Base-by-base conservation (phyloP, 2,113 vertebrate genomes). In the Hassar affinis region DNA sequence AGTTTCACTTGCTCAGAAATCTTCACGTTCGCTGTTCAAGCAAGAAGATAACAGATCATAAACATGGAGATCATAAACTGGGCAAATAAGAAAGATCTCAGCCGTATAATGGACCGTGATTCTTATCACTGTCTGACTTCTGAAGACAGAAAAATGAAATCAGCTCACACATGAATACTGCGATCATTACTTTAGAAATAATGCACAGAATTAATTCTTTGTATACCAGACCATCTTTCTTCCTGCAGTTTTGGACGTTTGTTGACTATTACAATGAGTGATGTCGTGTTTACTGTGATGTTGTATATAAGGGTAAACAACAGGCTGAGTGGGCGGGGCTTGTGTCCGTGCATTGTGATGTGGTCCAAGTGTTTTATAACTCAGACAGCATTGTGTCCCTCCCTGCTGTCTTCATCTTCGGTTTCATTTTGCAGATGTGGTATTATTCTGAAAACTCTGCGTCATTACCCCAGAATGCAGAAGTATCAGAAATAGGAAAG, bases 381-480 rank as follows among this genome's bases (percentile, higher is more conserved):
- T 5, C 8, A 6, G 10, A 20, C 15, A 5, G 0, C 7, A 30
- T 5, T 15, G 8, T 33, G n/a, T 10, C 14, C 1, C 20, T 14
- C 9, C 57, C 7, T 11, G n/a, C 35, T 33, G 47, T 57, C 45
- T 22, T 22, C 4, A 45, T 10, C 2, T 22, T 68, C 25, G 54
- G 17, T 38, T 80, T 68, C 47, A 38, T 66, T 80, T 80, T 69
- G 64, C 15, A 14, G 14, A 72, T 3, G 49, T n/a, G 64, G 22
- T 11, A 12, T 72, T 66, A 57, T 30, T 49, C 4, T 45, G 38
- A 72, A 81, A 56, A n/a, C 38, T 0, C 52, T 20, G 17, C 38
- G 38, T 47, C 22, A 81, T 47, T 81, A 72, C 80, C 49, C 45
- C 72, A 38, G 62, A 84, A 77, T 68, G 49, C 0, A 68, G 72